Percentiles rank a stretch among this genome's conserved stretches.
These are phyloP conservation scores for Philhelius pedissequus DNA, from an alignment of 2,888 invertebrate genomes.

Conservation along the genomic window DNA sequence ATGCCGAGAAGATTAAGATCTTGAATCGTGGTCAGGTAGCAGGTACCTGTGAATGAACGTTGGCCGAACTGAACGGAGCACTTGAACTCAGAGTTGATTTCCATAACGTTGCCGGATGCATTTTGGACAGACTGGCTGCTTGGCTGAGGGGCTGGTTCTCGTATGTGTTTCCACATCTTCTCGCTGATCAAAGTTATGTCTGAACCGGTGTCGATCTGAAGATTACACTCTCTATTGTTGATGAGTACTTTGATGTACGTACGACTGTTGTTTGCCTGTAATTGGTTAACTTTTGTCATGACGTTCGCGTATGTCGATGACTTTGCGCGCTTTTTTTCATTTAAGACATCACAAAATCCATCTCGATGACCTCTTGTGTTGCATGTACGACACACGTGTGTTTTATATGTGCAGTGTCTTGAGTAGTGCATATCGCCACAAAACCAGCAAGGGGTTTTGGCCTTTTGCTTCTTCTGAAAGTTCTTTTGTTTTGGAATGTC, in stretches of 20 bases:
- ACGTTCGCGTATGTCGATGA: no score
- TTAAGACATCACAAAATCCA: no score
- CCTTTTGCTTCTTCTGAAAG: no score
- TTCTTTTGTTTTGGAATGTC: neutral
- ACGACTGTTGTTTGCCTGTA: no score
- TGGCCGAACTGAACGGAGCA: neutral
- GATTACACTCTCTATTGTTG: no score
- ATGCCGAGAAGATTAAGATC: conserved; percentile 37
- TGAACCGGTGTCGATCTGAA: no score
- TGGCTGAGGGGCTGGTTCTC: neutral
- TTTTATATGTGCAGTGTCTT: neutral
- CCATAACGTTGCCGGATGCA: neutral
- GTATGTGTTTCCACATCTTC: conserved; percentile 29
- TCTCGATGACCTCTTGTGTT: no score
- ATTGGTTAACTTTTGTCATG: no score
- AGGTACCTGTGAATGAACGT: neutral
- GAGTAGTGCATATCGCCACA: conserved; percentile 39
- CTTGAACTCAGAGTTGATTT: conserved; percentile 14
- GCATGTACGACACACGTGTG: no score
- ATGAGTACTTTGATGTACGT: no score
- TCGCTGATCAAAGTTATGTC: conserved; percentile 43
- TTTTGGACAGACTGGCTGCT: neutral
- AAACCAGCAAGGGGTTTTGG: conserved; percentile 42
- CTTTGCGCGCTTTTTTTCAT: no score
- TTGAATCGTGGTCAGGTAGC: conserved; percentile 31